phyloP scores from a whole-genome alignment of 2,888 invertebrate species.

The Macroteleia sp. region DNA sequence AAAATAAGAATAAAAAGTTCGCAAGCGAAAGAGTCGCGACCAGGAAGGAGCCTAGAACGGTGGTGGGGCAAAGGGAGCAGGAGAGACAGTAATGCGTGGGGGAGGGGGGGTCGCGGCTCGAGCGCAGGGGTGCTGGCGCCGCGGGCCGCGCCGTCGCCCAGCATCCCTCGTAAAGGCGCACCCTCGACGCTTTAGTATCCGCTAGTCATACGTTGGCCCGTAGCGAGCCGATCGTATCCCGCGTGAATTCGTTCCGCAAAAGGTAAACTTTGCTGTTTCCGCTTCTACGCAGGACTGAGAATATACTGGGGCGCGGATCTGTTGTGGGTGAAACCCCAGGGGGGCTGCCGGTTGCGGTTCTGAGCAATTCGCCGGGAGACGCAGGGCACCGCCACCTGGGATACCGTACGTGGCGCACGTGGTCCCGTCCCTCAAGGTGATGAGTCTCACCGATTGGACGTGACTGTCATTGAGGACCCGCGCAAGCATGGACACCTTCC shows the following conservation, averaged over 20 bases:
- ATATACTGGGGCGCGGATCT: not conserved
- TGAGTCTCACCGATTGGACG: not conserved
- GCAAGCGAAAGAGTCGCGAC: not conserved
- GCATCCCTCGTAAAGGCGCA: constrained; percentile 82
- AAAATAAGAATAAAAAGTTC: constrained; percentile 51
- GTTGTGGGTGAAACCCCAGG: not conserved
- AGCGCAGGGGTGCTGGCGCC: constrained; percentile 77
- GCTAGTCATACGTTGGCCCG: constrained; percentile 82
- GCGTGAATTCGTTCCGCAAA: constrained; percentile 58
- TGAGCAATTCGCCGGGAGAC: not conserved
- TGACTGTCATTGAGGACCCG: not conserved
- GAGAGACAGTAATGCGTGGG: constrained; percentile 35
- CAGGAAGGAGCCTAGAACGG: constrained; percentile 35
- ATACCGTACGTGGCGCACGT: constrained; percentile 8
- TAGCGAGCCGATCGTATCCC: constrained; percentile 74
- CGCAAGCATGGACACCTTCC: constrained; percentile 87
- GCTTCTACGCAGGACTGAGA: not conserved
- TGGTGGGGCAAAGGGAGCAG: constrained; percentile 33
- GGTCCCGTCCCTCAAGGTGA: not conserved
- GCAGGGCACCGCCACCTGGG: constrained; percentile 5
- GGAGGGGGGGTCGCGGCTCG: constrained; percentile 65
- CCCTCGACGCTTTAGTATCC: constrained; percentile 80
- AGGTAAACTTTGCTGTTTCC: constrained; percentile 1
- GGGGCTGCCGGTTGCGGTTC: not conserved
- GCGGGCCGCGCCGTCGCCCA: constrained; percentile 83